These are phyloP conservation scores for Caenorhabditis drosophilae DNA, from an alignment of 2,888 invertebrate species.

Conservation along the genomic window DNA sequence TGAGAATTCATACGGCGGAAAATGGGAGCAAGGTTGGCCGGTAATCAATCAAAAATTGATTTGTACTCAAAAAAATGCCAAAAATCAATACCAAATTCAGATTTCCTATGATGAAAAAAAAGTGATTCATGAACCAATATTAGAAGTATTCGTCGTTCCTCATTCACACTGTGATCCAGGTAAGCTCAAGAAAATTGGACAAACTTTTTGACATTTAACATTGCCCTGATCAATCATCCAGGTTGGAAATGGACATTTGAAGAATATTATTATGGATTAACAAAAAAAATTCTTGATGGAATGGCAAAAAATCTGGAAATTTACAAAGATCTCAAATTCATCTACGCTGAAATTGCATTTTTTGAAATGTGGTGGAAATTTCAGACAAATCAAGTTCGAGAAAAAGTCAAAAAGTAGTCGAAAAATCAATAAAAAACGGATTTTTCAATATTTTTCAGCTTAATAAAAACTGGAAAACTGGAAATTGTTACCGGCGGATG, in stretches of 20 bases:
- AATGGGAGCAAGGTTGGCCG: slow-evolving; percentile 97
- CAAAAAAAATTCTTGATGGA: slow-evolving; percentile 86
- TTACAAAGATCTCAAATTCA: slow-evolving; percentile 84
- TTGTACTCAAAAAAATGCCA: no score
- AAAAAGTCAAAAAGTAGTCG: slow-evolving; percentile 70
- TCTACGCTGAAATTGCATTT: slow-evolving; percentile 96
- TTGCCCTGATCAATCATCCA: no score
- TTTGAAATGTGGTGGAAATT: slow-evolving; percentile 91
- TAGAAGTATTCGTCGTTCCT: slow-evolving; percentile 92
- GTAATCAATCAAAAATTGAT: no score
- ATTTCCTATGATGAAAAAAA: slow-evolving; percentile 38
- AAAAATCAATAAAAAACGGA: slow-evolving; percentile 1
- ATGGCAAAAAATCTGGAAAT: slow-evolving; percentile 84
- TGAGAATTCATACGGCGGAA: slow-evolving; percentile 92
- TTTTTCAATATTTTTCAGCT: slow-evolving; percentile 11
- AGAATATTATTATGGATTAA: slow-evolving; percentile 87
- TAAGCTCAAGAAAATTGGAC: no score
- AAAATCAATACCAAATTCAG: slow-evolving; percentile 12
- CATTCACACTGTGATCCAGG: slow-evolving; percentile 99
- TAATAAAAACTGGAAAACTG: slow-evolving; percentile 78
- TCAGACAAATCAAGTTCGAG: slow-evolving; percentile 76
- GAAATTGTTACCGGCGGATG: slow-evolving; percentile 98
- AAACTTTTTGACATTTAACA: no score
- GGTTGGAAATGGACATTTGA: slow-evolving; percentile 97
- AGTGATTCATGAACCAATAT: slow-evolving; percentile 56